Evolutionary conservation across 2,888 invertebrate species (phyloP), one percentile per base, ranked within the genome.

Genomic region (Meghimatium bilineatum): DNA sequence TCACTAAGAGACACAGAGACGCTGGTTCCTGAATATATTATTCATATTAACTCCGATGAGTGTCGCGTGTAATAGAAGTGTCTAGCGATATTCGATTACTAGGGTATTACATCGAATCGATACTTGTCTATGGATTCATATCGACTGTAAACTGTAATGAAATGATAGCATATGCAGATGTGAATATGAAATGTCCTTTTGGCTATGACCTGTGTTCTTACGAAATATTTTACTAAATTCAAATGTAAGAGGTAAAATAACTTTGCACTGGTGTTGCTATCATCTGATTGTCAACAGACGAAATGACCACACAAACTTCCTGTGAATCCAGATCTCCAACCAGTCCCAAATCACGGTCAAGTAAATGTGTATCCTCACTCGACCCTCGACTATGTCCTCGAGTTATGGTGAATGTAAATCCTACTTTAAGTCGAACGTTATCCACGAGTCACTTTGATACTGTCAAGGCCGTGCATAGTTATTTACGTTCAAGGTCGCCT

Each of bases 401-500:
- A 0, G 78, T 78, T n/a, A 78, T 78, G 78, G 67, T 78, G 44
- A 49, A 78, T 38, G 67, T 67, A 6, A 49, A 78, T 20, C 17
- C 63, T 20, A 66, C 67, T 29, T 66, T 44, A 26, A 44, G 66
- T 44, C 63, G 78, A 49, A 44, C 38, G 26, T 32, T 78, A 20
- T 66, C 78, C 14, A 44, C 63, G n/a, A 38, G 38, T 44, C 78
- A 78, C n/a, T 3, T 78, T 36, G 78, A 78, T 32, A 78, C 78
- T 66, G 78, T 63, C 66, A 78, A 78, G 23, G 67, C 32, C 23
- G 78, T 78, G 0, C 78, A 78, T 26, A 78, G 49, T 29, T 78
- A 78, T 26, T 78, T 78, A 29, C n/a, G 78, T 20, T n/a, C 78
- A 44, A 78, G 78, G 67, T 78, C 78, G 26, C 78, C 78, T 38